A percentile compares a stretch with the other conserved stretches of the same genome.
phyloP scores from a whole-genome alignment of 2,888 invertebrate genomes.

The Stenoptilia bipunctidactyla region DNA sequence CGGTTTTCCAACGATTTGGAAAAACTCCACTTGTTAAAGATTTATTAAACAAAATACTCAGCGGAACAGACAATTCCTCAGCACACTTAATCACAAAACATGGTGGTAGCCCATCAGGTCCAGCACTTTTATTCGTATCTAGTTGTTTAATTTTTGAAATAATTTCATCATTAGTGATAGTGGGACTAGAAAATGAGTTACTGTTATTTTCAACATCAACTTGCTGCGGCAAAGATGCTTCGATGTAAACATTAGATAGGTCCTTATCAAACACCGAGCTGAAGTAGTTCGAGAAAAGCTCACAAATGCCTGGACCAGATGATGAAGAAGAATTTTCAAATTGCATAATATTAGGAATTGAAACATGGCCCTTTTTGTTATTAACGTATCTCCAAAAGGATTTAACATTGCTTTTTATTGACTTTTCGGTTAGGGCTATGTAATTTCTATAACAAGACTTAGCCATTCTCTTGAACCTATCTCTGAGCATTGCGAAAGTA shows the following conservation, averaged over 20 bases:
- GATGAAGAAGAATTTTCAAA: not conserved
- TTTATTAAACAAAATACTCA: slow-evolving; percentile 2
- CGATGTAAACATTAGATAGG: too few relatives aligned
- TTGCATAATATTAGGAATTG: not conserved
- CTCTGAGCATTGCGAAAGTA: not conserved
- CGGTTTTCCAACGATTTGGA: slow-evolving; percentile 6
- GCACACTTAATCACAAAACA: slow-evolving; percentile 2
- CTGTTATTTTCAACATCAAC: not conserved
- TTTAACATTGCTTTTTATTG: not conserved
- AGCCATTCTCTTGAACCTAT: not conserved
- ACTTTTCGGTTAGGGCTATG: not conserved
- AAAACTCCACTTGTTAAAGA: slow-evolving; percentile 4
- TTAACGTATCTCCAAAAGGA: slow-evolving; percentile 1
- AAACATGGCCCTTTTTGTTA: not conserved
- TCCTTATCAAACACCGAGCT: slow-evolving; percentile 2
- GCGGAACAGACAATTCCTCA: not conserved
- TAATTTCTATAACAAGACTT: not conserved
- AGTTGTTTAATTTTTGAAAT: slow-evolving; percentile 2
- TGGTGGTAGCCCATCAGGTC: slow-evolving; percentile 4
- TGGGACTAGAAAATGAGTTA: not conserved
- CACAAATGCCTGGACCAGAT: not conserved
- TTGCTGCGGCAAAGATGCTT: not conserved
- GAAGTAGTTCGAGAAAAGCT: slow-evolving; percentile 5
- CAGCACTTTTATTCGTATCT: slow-evolving; percentile 3
- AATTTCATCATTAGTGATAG: slow-evolving; percentile 1